A percentile compares a stretch with the other conserved stretches of the same genome.
Evolutionary conservation across 1,140 invertebrate genomes (phyloP).

Genomic region (Papilio polyxenes): DNA sequence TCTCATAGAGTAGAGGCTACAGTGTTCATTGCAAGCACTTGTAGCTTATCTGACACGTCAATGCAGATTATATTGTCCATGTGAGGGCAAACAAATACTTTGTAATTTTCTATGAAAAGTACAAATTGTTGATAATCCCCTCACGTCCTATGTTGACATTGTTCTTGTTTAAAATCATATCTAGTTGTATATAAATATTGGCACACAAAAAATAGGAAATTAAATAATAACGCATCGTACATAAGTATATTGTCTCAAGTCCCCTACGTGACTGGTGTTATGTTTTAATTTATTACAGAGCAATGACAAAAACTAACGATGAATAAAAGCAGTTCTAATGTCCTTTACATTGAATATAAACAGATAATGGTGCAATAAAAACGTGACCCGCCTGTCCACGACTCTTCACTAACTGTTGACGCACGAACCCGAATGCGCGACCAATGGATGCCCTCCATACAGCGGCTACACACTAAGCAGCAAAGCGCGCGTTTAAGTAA

Average conservation of each 20-base stretch:
- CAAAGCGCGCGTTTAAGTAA: neutral
- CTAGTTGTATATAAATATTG: no score
- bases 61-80: conserved; percentile 1
- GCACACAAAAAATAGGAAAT: no score
- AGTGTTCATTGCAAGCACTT: neutral
- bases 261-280: neutral
- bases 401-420: neutral
- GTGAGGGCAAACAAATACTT: neutral
- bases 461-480: neutral
- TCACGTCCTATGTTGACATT: neutral
- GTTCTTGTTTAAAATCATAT: neutral
- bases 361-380: conserved; percentile 27
- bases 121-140: neutral
- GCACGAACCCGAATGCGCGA: conserved; percentile 7
- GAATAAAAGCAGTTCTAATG: neutral
- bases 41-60: neutral
- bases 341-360: conserved; percentile 8
- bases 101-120: neutral
- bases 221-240: neutral
- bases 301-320: neutral
- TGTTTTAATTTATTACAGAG: neutral
- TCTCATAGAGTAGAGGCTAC: neutral
- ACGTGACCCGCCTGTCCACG: conserved; percentile 9
- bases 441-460: neutral
- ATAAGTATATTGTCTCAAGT: neutral